Evolutionary conservation across 1,140 invertebrate species (phyloP).

Genomic region (Yoshiicerus persimilis): DNA sequence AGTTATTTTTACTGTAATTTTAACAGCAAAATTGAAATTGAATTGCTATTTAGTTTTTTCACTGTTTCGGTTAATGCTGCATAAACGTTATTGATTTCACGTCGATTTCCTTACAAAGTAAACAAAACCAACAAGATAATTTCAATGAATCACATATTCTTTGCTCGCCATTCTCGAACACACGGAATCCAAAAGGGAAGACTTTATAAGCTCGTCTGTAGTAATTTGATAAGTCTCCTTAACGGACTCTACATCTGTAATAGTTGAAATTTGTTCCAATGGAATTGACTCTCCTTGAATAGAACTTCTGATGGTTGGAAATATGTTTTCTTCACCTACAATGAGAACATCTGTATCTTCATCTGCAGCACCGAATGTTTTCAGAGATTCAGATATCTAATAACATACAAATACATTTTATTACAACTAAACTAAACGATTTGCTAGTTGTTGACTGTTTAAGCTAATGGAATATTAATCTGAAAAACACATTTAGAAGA

Average conservation of each 20-base stretch:
- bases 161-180: conserved; percentile 65
- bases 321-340: conserved; percentile 54
- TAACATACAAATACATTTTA: no score
- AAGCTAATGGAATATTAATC: no score
- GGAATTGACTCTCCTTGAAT: conserved; percentile 59
- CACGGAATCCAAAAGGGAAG: conserved; percentile 60
- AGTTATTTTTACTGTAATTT: no score
- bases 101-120: no score
- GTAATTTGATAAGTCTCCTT: conserved; percentile 63
- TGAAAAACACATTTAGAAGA: no score
- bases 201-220: conserved; percentile 54
- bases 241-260: conserved; percentile 57
- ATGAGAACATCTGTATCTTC: conserved; percentile 61
- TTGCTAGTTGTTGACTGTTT: no score
- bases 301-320: conserved; percentile 52
- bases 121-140: background rate
- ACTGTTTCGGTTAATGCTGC: no score
- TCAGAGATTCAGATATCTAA: conserved; percentile 57
- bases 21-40: no score
- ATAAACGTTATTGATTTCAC: no score
- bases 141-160: conserved; percentile 50
- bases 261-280: conserved; percentile 56
- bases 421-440: no score
- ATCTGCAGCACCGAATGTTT: conserved; percentile 65
- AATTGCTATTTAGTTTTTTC: no score